Evolutionary conservation across 2,113 vertebrate genomes (phyloP).

Genomic region (Halcyon malimbica): DNA sequence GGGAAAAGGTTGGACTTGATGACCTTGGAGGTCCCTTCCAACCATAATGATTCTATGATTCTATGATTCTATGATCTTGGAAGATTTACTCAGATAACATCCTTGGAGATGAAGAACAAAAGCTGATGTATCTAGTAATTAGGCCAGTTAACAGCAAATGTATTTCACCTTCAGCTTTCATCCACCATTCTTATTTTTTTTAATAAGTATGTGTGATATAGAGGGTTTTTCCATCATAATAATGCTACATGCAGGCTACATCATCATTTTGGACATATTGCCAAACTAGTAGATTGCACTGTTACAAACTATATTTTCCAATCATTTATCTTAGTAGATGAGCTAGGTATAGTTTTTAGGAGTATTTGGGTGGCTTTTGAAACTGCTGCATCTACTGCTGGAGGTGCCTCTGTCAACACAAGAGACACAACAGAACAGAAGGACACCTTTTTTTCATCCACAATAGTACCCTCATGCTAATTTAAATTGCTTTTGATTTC

Average conservation of each 20-base stretch:
- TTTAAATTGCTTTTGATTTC: not conserved
- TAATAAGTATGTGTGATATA: not conserved
- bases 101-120: not conserved
- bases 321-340: not conserved
- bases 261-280: not conserved
- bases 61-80: too few relatives aligned
- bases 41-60: too few relatives aligned
- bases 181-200: not conserved
- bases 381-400: not conserved
- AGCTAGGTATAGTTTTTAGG: not conserved
- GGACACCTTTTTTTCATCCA: not conserved
- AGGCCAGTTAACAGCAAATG: not conserved
- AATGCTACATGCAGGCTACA: not conserved
- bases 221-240: not conserved
- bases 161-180: not conserved
- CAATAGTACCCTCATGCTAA: not conserved
- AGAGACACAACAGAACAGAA: not conserved
- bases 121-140: not conserved
- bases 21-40: too few relatives aligned
- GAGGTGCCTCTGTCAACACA: not conserved
- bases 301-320: not conserved
- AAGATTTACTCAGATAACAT: not conserved
- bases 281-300: not conserved
- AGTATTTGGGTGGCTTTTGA: not conserved
- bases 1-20: too few relatives aligned